Evolutionary conservation across 2,113 vertebrate species (phyloP), one percentile per base, ranked within the genome.

Genomic region (Gobio gobio): DNA sequence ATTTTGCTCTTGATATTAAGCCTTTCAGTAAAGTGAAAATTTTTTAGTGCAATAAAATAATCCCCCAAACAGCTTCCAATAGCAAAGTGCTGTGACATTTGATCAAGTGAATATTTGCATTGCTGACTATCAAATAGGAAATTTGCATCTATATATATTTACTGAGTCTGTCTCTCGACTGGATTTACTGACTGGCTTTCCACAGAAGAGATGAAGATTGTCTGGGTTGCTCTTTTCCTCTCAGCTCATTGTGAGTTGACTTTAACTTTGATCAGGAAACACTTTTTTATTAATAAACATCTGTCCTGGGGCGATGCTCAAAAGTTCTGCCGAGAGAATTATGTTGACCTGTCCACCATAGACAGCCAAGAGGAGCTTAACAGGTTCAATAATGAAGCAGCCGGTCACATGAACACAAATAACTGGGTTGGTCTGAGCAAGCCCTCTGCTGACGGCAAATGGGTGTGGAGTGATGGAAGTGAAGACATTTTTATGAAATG

Each of bases 341-440:
- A 82, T 70, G 63, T 0, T 2, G 63, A 82, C 47, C 49, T 82
- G 5, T 82, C 80, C 22, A 56, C 12, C 18, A 9, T 82, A 22
- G 64, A 72, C 64, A 82, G 47, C 3, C 0, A 24, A 1, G 29
- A 54, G 20, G 47, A 82, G 16, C 3, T 70, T 18, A 2, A 0
- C 10, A 36, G 33, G 29, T 59, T 78, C 20, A n/a, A 2, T 40
- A 1, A 0, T 0, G 29, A 40, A 43, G 0, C 16, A 33, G 13
- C 26, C 1, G 13, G 0, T 26, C 33, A 33, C 10, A 36, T 9
- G 5, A 20, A 3, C n/a, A n/a, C 47, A 56, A 6, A 33, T 49
- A 63, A 61, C 45, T 81, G 78, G 78, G 10, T 81, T 33, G 78
- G 78, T 68, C 45, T 81, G 61, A 77, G 8, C 16, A 77, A 77